Conservation (phyloP, 2,113 vertebrate genomes). For the Otocyon megalotis region DNA sequence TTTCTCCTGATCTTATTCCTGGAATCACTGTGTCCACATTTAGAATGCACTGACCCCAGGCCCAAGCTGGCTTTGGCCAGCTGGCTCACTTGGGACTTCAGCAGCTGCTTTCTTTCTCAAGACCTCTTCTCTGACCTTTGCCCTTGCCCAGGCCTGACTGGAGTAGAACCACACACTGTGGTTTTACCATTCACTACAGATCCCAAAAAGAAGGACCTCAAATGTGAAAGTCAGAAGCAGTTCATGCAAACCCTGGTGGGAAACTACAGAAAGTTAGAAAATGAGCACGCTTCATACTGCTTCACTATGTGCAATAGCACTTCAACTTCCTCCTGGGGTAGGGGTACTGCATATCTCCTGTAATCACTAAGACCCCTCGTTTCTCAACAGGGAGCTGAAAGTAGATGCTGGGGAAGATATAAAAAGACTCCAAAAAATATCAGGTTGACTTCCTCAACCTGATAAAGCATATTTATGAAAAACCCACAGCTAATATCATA, state of each 20-base stretch:
- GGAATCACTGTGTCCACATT: not conserved
- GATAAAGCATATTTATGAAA: not conserved
- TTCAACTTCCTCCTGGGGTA: not conserved
- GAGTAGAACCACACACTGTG: fast-evolving
- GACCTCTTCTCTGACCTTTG: not conserved
- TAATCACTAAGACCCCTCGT: no score
- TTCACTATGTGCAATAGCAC: not conserved
- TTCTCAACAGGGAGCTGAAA: not conserved
- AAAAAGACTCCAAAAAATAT: not conserved
- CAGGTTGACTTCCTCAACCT: not conserved
- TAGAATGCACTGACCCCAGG: not conserved
- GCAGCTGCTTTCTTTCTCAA: slow-evolving; percentile 24
- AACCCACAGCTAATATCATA: not conserved
- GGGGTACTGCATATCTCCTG: not conserved
- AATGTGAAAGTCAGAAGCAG: not conserved
- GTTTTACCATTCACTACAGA: not conserved
- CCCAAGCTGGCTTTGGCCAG: not conserved
- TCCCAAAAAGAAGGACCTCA: not conserved
- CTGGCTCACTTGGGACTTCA: not conserved
- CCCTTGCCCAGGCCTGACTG: not conserved
- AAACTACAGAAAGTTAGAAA: not conserved
- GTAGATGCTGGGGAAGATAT: not conserved
- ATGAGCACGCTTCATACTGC: not conserved
- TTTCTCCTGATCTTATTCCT: slow-evolving; percentile 22
- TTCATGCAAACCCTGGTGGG: not conserved